These are phyloP conservation scores for Pygathrix nemaeus DNA, from an alignment of 2,113 vertebrate species.

Conservation along the genomic window DNA sequence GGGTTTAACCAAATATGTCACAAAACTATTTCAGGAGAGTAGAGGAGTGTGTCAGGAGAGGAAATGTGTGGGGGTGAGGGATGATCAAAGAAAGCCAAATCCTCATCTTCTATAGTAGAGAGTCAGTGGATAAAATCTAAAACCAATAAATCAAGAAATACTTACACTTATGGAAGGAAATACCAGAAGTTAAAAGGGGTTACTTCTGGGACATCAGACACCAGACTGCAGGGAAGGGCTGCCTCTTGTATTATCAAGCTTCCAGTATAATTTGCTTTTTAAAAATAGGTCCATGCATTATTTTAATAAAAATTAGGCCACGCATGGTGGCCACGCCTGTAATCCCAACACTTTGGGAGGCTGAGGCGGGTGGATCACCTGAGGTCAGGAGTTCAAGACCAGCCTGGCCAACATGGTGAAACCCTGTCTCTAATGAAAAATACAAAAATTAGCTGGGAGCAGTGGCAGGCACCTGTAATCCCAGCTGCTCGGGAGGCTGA, in stretches of 20 bases:
- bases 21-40: not conserved
- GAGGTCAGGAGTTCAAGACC: too few species aligned
- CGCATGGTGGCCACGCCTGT: too few species aligned
- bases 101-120: not conserved
- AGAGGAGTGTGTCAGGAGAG: not conserved
- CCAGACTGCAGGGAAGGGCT: not conserved
- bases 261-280: not conserved
- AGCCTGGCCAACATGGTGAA: too few species aligned
- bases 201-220: not conserved
- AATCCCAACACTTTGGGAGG: too few species aligned
- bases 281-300: not conserved
- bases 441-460: too few species aligned
- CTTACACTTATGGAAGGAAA: not conserved
- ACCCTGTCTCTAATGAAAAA: too few species aligned
- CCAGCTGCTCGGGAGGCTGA: too few species aligned
- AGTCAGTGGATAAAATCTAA: not conserved
- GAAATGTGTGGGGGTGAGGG: too few species aligned
- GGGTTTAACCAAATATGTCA: constrained; percentile 8
- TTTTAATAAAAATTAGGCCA: not conserved
- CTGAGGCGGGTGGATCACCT: too few species aligned
- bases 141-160: not conserved
- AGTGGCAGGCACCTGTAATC: too few species aligned
- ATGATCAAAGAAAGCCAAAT: not conserved
- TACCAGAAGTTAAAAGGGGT: not conserved
- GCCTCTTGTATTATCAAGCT: not conserved